Evolutionary conservation across 2,113 vertebrate species (phyloP), one percentile per base, ranked within the genome.

Genomic region (Proterorhinus semilunaris): DNA sequence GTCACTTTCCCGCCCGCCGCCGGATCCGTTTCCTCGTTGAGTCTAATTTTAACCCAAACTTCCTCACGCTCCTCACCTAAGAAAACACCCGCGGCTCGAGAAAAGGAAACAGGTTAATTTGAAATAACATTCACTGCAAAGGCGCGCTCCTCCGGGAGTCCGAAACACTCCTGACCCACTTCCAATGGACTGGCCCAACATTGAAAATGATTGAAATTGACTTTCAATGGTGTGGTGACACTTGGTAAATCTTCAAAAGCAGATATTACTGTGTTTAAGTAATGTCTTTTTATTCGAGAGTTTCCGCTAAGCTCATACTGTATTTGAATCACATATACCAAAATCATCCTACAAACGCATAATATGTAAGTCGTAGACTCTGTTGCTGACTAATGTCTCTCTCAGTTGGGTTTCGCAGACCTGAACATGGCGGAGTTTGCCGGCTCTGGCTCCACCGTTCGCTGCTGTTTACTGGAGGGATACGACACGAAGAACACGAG

Each of bases 341-440:
- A 36, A 36, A 36, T 36, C 27, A 36, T 36, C 27, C 27, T 36
- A 3, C 27, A 36, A 36, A 36, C 27, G 2, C 10, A n/a, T 44
- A 45, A 61, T 15, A 8, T 9, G 42, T 36, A 36, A 3, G 27
- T 3, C 2, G 27, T 36, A 36, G 27, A 36, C 27, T 36, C 27
- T 36, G 27, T 36, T 21, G 21, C 27, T 36, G 27, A 36, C 27
- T 36, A 36, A 36, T 52, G 49, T 72, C 17, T 42, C n/a, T n/a
- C 13, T 16, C 90, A 99, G 98, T 93, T 99, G 92, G 98, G 98
- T 87, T 99, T 99, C 83, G 93, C 96, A 11, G 96, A 99, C 91
- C 93, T 99, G 79, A 99, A 99, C 90, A 94, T 99, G 93, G 95
- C 98, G 0, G 98, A 99, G 89, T 99, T 99, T 72, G 98, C 98